A percentile compares a stretch with the other conserved stretches of the same genome.
These are phyloP conservation scores for Hoplostethus mediterraneus DNA, from an alignment of 2,797 vertebrate genomes.

Conservation along the genomic window DNA sequence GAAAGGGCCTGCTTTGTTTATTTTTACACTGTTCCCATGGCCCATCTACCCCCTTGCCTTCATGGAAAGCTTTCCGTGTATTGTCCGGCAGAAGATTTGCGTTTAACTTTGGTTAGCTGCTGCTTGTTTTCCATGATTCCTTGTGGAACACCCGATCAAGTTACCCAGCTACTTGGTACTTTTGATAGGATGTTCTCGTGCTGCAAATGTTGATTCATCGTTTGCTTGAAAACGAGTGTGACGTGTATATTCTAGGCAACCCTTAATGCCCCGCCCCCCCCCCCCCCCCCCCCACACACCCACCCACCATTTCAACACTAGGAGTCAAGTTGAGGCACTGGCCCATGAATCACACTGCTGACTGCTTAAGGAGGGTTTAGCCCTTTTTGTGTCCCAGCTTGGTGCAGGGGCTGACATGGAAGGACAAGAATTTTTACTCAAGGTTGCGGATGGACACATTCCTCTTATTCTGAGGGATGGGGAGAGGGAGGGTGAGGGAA, in stretches of 20 bases:
- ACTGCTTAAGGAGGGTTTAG: constrained; percentile 28
- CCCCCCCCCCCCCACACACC: no score
- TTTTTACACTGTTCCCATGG: constrained; percentile 54
- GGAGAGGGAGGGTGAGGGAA: constrained; percentile 35
- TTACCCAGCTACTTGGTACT: constrained; percentile 1
- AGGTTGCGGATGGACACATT: constrained; percentile 53
- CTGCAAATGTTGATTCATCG: not conserved
- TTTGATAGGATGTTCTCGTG: not conserved
- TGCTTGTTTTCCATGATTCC: constrained; percentile 22
- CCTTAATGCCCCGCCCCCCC: constrained; percentile 45
- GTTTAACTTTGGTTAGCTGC: constrained; percentile 21
- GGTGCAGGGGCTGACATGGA: constrained; percentile 29
- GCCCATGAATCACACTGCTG: constrained; percentile 45
- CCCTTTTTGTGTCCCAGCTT: constrained; percentile 43
- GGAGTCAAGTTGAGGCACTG: constrained; percentile 39
- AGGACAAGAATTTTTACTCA: constrained; percentile 64
- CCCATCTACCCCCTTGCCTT: constrained; percentile 40
- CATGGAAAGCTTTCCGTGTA: not conserved
- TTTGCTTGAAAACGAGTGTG: not conserved
- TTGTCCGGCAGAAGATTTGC: constrained; percentile 22
- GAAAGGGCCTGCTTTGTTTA: constrained; percentile 75
- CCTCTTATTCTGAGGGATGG: constrained; percentile 33
- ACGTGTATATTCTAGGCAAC: constrained; percentile 28
- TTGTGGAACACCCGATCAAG: constrained; percentile 12
- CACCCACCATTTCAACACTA: constrained; percentile 20